Conservation (phyloP, 2,888 invertebrate genomes). For the Drosophila neonasuta region DNA sequence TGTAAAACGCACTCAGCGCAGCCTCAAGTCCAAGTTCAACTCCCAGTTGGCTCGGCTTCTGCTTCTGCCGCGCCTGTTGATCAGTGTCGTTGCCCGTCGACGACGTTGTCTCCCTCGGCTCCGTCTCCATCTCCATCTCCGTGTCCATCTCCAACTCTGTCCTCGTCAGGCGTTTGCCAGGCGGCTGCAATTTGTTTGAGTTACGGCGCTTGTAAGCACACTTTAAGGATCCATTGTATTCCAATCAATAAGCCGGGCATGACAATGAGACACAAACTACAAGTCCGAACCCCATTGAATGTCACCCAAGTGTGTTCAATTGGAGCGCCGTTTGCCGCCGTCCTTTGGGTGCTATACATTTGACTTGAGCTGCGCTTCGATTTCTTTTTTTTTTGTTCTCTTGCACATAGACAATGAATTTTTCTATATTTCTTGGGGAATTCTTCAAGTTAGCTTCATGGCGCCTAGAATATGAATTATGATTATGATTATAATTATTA, state of each 20-base stretch:
- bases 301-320: slow-evolving; percentile 60
- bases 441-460: background rate
- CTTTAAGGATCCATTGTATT: slow-evolving; percentile 83
- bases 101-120: slow-evolving; percentile 24
- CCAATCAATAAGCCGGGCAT: slow-evolving; percentile 77
- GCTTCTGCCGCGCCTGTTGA: slow-evolving; percentile 64
- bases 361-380: slow-evolving; percentile 1
- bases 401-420: slow-evolving; percentile 2
- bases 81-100: slow-evolving; percentile 66
- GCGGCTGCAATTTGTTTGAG: slow-evolving; percentile 82
- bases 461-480: background rate
- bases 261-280: slow-evolving; percentile 71
- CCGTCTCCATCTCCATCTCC: slow-evolving; percentile 20
- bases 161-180: slow-evolving; percentile 74
- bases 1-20: slow-evolving; percentile 65
- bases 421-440: background rate
- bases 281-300: slow-evolving; percentile 52
- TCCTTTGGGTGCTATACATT: slow-evolving; percentile 34
- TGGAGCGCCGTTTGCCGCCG: slow-evolving; percentile 70
- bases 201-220: slow-evolving; percentile 83
- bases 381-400: background rate
- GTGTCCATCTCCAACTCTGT: slow-evolving; percentile 24
- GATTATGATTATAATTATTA: background rate
- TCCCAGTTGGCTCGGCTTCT: slow-evolving; percentile 13
- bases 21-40: slow-evolving; percentile 11